phyloP scores from a whole-genome alignment of 2,888 invertebrate species.

The Tinea semifulvella region DNA sequence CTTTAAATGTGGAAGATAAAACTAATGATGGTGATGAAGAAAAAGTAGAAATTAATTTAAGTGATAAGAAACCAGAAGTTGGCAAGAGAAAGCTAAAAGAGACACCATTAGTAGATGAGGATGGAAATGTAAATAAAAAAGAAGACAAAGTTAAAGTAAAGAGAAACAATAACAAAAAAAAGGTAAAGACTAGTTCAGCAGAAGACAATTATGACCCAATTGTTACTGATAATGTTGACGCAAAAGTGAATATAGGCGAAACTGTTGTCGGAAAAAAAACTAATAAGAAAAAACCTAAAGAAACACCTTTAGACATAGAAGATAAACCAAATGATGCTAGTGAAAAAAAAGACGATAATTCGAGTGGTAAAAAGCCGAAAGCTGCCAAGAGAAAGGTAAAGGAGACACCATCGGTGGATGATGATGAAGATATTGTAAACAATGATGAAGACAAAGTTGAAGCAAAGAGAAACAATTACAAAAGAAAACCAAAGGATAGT shows the following conservation, averaged over 20 bases:
- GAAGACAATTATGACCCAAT: constrained; percentile 27
- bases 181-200: constrained; percentile 32
- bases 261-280: not conserved
- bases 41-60: too few species aligned
- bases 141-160: constrained; percentile 31
- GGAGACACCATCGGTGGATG: constrained; percentile 17
- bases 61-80: not conserved
- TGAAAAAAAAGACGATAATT: constrained; percentile 13
- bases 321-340: not conserved
- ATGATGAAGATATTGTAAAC: constrained; percentile 30
- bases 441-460: constrained; percentile 27
- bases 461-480: constrained; percentile 33
- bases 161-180: constrained; percentile 31
- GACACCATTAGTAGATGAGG: constrained; percentile 22
- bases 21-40: not conserved
- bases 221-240: not conserved
- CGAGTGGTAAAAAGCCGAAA: too few species aligned
- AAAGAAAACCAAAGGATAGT: constrained; percentile 33
- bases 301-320: not conserved
- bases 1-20: not conserved
- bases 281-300: not conserved
- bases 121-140: too few species aligned
- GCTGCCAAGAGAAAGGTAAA: not conserved
- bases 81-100: not conserved
- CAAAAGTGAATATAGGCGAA: not conserved